A percentile compares a stretch with the other conserved stretches of the same genome.
phyloP scores from a whole-genome alignment of 2,113 vertebrate genomes.

The Epinephelus moara region DNA sequence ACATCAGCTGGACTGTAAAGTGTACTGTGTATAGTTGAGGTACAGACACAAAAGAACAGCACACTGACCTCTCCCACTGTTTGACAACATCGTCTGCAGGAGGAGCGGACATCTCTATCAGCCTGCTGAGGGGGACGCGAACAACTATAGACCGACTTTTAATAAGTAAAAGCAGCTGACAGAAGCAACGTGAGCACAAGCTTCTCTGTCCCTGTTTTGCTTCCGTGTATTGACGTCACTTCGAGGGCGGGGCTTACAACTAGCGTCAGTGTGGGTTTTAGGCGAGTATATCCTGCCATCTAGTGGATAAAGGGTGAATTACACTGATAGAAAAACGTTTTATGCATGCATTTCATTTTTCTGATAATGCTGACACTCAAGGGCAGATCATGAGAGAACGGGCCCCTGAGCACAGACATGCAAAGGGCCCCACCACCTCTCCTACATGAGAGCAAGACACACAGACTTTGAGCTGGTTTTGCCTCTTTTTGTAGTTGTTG shows the following conservation, averaged over 20 bases:
- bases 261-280: accelerated
- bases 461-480: too few species aligned
- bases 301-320: not conserved
- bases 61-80: conserved; percentile 80
- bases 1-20: not conserved
- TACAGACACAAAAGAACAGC: not conserved
- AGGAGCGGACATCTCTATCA: conserved; percentile 47
- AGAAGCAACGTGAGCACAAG: not conserved
- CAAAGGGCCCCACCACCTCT: too few species aligned
- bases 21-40: not conserved
- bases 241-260: not conserved
- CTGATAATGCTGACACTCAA: too few species aligned
- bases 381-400: too few species aligned
- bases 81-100: conserved; percentile 59
- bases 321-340: not conserved
- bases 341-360: too few species aligned
- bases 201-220: not conserved
- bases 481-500: too few species aligned
- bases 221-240: conserved; percentile 63
- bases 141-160: not conserved
- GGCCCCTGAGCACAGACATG: too few species aligned
- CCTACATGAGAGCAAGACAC: too few species aligned
- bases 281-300: not conserved
- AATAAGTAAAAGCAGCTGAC: not conserved
- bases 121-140: accelerated